These are phyloP conservation scores for Stegostoma tigrinum DNA, from an alignment of 2,113 vertebrate genomes.

Conservation along the genomic window DNA sequence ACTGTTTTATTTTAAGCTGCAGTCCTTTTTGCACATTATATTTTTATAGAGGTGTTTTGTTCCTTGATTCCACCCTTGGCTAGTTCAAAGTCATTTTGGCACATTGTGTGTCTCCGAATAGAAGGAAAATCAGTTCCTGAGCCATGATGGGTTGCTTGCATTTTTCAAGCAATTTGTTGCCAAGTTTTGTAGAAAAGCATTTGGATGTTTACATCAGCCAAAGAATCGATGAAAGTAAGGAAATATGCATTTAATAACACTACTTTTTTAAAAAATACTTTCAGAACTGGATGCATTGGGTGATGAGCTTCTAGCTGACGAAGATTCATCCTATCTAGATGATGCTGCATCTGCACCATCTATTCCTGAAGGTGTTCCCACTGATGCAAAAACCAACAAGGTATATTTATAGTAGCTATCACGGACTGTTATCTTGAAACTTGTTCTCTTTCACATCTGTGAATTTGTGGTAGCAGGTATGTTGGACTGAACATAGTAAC, in stretches of 20 bases:
- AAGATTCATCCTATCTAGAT: slow-evolving; percentile 91
- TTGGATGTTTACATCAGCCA: neutral
- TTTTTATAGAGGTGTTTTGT: neutral
- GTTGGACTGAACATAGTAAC: neutral
- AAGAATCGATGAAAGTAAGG: neutral
- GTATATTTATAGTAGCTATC: slow-evolving; percentile 50
- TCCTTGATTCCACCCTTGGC: neutral
- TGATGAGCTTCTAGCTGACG: slow-evolving; percentile 86
- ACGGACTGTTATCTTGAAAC: neutral
- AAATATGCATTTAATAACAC: neutral
- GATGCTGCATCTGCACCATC: slow-evolving; percentile 82
- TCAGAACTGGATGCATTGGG: slow-evolving; percentile 88
- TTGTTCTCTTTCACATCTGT: neutral
- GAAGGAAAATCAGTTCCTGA: neutral
- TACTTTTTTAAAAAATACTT: slow-evolving; percentile 40
- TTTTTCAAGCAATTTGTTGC: neutral
- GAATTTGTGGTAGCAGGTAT: neutral
- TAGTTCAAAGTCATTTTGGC: neutral
- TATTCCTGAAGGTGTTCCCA: slow-evolving; percentile 84
- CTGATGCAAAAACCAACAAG: slow-evolving; percentile 74
- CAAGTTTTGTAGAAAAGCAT: neutral
- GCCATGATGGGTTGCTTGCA: neutral
- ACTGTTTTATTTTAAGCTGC: neutral
- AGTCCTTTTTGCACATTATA: neutral
- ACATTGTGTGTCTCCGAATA: neutral